Evolutionary conservation across 2,797 vertebrate species (phyloP), one percentile per base, ranked within the genome.

Genomic region (Chelidonichthys spinosus): DNA sequence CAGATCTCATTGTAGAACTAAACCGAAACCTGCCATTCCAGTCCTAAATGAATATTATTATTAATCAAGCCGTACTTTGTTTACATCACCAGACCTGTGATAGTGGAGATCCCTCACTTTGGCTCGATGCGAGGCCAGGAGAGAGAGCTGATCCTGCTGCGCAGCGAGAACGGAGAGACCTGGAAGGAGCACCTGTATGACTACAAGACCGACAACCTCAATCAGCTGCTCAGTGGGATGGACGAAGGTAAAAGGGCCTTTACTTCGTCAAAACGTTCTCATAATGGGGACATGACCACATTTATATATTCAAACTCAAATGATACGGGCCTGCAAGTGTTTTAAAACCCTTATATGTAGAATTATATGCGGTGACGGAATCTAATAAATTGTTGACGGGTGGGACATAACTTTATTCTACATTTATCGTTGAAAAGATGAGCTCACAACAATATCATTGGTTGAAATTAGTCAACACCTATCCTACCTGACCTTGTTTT

Each of bases 151-250:
- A 99, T 99, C 35, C 94, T 99, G 3, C 95, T 99, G 78, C 96
- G 98, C 72, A 99, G 98, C 59, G 98, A 99, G 86, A 99, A 99
- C 1, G 98, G 98, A 15, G 98, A 99, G 81, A 93, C 93, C 0
- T 99, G 98, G 98, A 99, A 99, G 78, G 98, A 99, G 47, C 98
- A 99, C 79, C 95, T 98, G 56, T 98, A 97, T 54, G 98, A 99
- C 93, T 97, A 93, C 90, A 97, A 96, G 89, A 95, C 94, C 0
- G 96, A 98, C 62, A 96, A 98, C 79, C 94, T 99, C 82, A 95
- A 91, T 0, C 96, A 97, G 79, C 93, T 99, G 37, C 96, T 99
- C 37, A 97, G 97, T 14, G 97, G 98, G 88, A 99, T 99, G 98
- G 98, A 99, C 11, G 98, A 99, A 98, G 98, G 98, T 99, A 92